phyloP scores from a whole-genome alignment of 2,888 invertebrate genomes.

The Metalampra italica region DNA sequence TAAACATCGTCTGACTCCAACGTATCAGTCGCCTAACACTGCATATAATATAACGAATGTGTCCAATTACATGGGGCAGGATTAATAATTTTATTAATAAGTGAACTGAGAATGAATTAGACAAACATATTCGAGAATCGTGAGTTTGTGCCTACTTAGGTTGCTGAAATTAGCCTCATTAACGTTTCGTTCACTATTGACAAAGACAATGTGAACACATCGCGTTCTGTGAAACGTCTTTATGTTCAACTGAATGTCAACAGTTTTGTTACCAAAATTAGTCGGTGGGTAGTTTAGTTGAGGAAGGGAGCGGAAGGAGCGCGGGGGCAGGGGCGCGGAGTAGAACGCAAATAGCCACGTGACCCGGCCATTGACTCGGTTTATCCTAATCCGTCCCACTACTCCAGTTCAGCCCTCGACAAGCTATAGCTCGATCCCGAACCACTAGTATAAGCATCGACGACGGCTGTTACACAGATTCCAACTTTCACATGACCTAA shows the following conservation, averaged over 20 bases:
- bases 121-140: neutral
- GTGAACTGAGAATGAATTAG: neutral
- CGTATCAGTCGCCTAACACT: conserved; percentile 21
- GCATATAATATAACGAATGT: neutral
- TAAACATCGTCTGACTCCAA: conserved; percentile 38
- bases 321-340: conserved; percentile 39
- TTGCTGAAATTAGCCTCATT: neutral
- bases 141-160: too few relatives aligned
- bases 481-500: conserved; percentile 54
- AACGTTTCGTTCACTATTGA: neutral
- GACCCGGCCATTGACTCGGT: conserved; percentile 78
- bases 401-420: conserved; percentile 65
- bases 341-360: conserved; percentile 71
- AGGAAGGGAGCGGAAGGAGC: conserved; percentile 56
- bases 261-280: conserved; percentile 64
- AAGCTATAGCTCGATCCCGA: conserved; percentile 28
- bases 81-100: neutral
- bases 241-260: conserved; percentile 39
- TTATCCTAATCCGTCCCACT: conserved; percentile 78
- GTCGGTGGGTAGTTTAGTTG: conserved; percentile 34
- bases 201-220: conserved; percentile 8
- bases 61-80: neutral
- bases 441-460: neutral
- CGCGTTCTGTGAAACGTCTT: conserved; percentile 28
- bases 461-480: conserved; percentile 29